Percentiles rank a stretch among this genome's conserved stretches.
Evolutionary conservation across 2,888 invertebrate species (phyloP).

Genomic region (Hypsopygia costalis): DNA sequence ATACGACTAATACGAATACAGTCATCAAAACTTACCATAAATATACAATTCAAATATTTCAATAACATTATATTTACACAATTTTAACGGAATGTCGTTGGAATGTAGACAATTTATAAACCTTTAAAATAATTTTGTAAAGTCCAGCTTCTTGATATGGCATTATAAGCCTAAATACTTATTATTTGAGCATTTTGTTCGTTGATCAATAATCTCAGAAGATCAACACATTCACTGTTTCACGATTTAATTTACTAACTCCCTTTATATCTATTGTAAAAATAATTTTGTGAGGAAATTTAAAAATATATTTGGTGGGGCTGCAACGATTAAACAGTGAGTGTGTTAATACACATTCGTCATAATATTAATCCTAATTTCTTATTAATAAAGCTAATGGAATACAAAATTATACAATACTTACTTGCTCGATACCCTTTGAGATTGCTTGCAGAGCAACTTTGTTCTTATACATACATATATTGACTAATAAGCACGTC

Average conservation of each 20-base stretch:
- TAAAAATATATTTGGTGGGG: conserved; percentile 65
- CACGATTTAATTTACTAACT: conserved; percentile 4
- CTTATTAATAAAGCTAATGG: conserved; percentile 65
- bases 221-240: conserved; percentile 80
- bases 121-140: conserved; percentile 27
- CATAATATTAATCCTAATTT: conserved; percentile 29
- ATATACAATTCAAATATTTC: conserved; percentile 48
- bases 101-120: conserved; percentile 32
- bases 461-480: conserved; percentile 12
- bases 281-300: conserved; percentile 40
- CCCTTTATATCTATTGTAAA: conserved; percentile 9
- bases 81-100: conserved; percentile 43
- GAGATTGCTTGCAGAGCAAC: conserved; percentile 2
- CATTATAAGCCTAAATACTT: conserved; percentile 63
- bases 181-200: conserved; percentile 74
- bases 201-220: conserved; percentile 55
- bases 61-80: conserved; percentile 58
- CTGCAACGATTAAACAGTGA: conserved; percentile 71
- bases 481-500: no score
- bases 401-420: conserved; percentile 53
- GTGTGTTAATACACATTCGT: conserved; percentile 74
- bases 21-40: conserved; percentile 44
- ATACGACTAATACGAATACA: conserved; percentile 45
- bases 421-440: no score
- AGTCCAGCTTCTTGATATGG: conserved; percentile 59